Base-by-base conservation (phyloP, 2,797 vertebrate species). In the Mormyrus proboscirostris region DNA sequence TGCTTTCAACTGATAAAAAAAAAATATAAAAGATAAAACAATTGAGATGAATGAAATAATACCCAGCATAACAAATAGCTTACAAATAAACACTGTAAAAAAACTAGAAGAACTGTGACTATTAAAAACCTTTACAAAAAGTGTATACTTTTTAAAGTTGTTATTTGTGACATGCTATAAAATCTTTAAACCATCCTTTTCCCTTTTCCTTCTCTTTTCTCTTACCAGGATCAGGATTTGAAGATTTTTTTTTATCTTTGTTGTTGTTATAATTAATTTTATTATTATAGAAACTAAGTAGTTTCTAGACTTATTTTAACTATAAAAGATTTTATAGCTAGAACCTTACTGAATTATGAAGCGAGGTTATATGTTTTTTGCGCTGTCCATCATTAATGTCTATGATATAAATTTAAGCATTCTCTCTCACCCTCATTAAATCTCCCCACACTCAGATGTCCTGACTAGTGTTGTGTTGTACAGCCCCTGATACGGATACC, bases 11-110 rank as follows among this genome's bases (percentile, higher is more conserved):
- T 49, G 65, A 79, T 38, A 89, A 79, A 87, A 41, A 49, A 49
- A 51, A 49, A n/a, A 53, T 3, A 53, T 3, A 16, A 55, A 55
- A 55, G 16, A 88, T 29, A 16, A 38, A 86, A 88, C 69, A 89
- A 76, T 16, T 86, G 33, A 51, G 87, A 89, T 65, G 88, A 85
- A 90, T 65, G 9, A 65, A 65, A 29, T 29, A 22, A 3, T 10
- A 65, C 22, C 29, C 33, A 19, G 22, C 38, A 38, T 16, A 22
- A 50, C 38, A 73, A 9, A 82, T 14, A 83, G n/a, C 69, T 57
- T 9, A 55, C 9, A 25, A 6, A 25, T 57, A 8, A 65, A 47
- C 16, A 65, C 86, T 79, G 59, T 73, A 50, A 88, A n/a, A 55
- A 55, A 73, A 33, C 4, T 16, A 38, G 29, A 47, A 69, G 1